Base-by-base conservation (phyloP, 1,140 invertebrate species). In the Araneus ventricosus region DNA sequence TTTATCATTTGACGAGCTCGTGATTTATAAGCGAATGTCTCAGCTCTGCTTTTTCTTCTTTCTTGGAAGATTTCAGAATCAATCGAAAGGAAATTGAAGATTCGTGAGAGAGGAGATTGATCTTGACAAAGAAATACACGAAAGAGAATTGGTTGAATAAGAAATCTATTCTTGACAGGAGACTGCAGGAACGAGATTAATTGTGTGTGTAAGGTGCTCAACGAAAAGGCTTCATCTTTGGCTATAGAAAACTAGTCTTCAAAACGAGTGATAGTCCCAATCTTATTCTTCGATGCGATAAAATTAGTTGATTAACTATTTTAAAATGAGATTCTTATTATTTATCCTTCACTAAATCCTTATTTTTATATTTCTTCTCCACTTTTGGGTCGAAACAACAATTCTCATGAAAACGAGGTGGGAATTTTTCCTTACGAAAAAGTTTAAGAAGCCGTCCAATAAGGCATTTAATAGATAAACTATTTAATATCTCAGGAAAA, bases 71-170 rank as follows among this genome's bases (percentile, higher is more conserved):
- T 82, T 37, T 63, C 30, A 61, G 30, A 87, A 37, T 37, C 52
- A 87, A 87, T 87, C 57, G 85, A 59, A 87, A 30, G 41, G 85
- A 87, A 59, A 87, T 87, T 87, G 85, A 59, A 87, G 52, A 87
- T 61, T 39, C 85, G 52, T 61, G 34, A 61, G 80, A 75, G 85
- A 87, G 30, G 85, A 61, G 57, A 87, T 87, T 87, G 85, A 87
- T 87, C 85, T 61, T 87, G 85, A 87, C 85, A 87, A 87, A 87
- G 85, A 87, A 61, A 87, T 87, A 61, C 85, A 59, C 22, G 85
- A 61, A 88, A 70, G 24, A 70, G 45, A 52, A 88, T 88, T 75
- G 87, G 39, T 75, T 88, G 87, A 88, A 88, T 88, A 88, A 88
- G 87, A 88, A 88, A 88, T 88, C 87, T 45, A 41, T 70, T 57